A percentile compares a stretch with the other conserved stretches of the same genome.
Conservation (phyloP, 1,140 invertebrate species). For the Vollenhovia emeryi region DNA sequence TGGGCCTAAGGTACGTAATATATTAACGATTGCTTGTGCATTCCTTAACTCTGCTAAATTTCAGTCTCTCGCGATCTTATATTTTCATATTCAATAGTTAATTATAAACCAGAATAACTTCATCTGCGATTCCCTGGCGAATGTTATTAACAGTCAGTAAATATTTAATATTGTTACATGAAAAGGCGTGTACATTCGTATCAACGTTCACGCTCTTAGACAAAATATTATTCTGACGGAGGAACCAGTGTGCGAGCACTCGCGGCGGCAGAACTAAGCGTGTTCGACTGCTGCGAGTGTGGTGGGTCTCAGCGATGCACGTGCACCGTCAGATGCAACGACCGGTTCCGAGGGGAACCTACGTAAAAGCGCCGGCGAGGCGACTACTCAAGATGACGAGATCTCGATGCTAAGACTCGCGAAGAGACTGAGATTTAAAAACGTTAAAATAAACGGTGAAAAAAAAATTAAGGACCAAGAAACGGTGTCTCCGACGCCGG, state of each 20-base stretch:
- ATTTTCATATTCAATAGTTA: background rate
- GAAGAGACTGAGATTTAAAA: background rate
- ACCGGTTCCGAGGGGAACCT: conserved; percentile 48
- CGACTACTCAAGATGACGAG: conserved; percentile 6
- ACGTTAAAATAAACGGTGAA: background rate
- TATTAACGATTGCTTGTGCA: background rate
- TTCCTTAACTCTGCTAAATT: background rate
- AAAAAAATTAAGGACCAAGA: background rate
- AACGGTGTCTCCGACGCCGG: background rate
- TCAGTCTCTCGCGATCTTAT: background rate
- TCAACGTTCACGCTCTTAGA: background rate
- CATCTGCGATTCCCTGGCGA: background rate
- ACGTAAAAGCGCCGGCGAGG: background rate
- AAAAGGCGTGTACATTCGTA: background rate
- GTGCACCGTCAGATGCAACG: background rate
- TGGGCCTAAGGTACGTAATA: too few relatives aligned
- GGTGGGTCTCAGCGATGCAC: background rate
- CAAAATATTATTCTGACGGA: conserved; percentile 18
- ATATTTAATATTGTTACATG: background rate
- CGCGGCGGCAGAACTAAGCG: background rate
- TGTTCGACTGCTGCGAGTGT: background rate
- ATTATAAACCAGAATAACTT: background rate
- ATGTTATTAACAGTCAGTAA: background rate
- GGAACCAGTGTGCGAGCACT: background rate
- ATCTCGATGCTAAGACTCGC: background rate